A percentile compares a stretch with the other conserved stretches of the same genome.
Conservation (phyloP, 2,113 vertebrate species). For the Carlito syrichta region DNA sequence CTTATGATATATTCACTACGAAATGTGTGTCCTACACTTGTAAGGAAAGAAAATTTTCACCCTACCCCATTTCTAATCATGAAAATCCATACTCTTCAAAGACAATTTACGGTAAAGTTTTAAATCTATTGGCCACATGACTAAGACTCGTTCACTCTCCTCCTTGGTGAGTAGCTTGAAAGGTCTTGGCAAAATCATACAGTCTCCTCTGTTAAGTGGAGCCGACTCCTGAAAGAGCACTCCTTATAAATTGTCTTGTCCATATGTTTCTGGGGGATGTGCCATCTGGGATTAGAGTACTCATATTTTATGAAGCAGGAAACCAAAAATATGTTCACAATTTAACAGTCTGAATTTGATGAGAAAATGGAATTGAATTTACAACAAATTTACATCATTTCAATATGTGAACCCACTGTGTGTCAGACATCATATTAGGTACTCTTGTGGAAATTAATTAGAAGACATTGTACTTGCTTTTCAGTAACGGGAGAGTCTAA, state of each 20-base stretch:
- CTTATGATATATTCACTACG: not conserved
- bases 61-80: not conserved
- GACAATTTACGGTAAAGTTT: not conserved
- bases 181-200: not conserved
- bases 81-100: not conserved
- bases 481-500: not conserved
- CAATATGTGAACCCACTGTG: slow-evolving; percentile 54
- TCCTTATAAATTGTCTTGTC: slow-evolving; percentile 47
- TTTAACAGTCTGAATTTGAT: slow-evolving; percentile 51
- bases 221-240: slow-evolving; percentile 43
- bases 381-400: slow-evolving; percentile 43
- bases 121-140: not conserved
- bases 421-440: not conserved
- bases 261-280: slow-evolving; percentile 66
- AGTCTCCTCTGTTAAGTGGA: not conserved
- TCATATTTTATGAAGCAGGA: slow-evolving; percentile 68
- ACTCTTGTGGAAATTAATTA: not conserved
- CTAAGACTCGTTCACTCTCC: not conserved
- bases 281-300: slow-evolving; percentile 65
- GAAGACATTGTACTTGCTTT: not conserved
- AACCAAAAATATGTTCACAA: slow-evolving; percentile 68
- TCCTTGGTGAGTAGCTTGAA: slow-evolving; percentile 1
- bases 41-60: not conserved
- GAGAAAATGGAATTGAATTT: slow-evolving; percentile 44
- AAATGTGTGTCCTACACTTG: not conserved